Evolutionary conservation across 2,888 invertebrate species (phyloP).

Genomic region (Metalampra italica): DNA sequence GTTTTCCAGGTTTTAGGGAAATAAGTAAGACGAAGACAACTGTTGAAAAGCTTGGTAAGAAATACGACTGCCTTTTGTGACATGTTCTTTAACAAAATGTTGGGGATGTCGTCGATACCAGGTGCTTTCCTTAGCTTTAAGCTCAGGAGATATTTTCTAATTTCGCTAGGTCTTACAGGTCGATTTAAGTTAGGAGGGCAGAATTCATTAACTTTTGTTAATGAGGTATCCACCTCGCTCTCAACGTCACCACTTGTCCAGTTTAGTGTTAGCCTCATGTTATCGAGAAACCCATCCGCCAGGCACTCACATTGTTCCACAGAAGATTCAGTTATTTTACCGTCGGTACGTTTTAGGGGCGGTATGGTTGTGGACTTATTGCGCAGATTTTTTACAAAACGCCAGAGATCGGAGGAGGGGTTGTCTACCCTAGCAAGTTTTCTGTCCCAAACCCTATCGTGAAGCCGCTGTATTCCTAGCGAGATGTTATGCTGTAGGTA

Average conservation of each 20-base stretch:
- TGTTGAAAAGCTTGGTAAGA: slow-evolving; percentile 6
- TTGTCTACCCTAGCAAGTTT: slow-evolving; percentile 8
- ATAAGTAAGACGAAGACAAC: slow-evolving; percentile 1
- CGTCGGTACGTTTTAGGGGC: not conserved
- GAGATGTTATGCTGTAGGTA: not conserved
- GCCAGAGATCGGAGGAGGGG: slow-evolving; percentile 6
- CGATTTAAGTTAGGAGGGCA: too few relatives aligned
- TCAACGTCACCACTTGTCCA: not conserved
- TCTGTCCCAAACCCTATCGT: slow-evolving; percentile 1
- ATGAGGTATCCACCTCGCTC: too few relatives aligned
- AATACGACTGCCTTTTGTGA: slow-evolving; percentile 3
- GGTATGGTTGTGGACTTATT: not conserved
- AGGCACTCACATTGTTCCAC: not conserved
- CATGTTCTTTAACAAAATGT: slow-evolving; percentile 6
- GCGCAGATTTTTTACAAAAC: not conserved
- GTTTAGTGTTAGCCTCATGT: slow-evolving; percentile 3
- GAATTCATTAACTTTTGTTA: too few relatives aligned
- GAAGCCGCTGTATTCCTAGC: not conserved
- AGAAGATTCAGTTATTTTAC: too few relatives aligned
- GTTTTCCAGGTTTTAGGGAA: slow-evolving; percentile 5
- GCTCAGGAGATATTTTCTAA: not conserved
- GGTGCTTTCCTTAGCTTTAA: slow-evolving; percentile 6
- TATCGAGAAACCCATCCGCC: slow-evolving; percentile 2
- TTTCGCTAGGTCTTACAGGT: slow-evolving; percentile 1
- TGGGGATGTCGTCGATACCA: slow-evolving; percentile 2